Base-by-base conservation (phyloP, 1,140 invertebrate species). In the Heliconius nattereri region DNA sequence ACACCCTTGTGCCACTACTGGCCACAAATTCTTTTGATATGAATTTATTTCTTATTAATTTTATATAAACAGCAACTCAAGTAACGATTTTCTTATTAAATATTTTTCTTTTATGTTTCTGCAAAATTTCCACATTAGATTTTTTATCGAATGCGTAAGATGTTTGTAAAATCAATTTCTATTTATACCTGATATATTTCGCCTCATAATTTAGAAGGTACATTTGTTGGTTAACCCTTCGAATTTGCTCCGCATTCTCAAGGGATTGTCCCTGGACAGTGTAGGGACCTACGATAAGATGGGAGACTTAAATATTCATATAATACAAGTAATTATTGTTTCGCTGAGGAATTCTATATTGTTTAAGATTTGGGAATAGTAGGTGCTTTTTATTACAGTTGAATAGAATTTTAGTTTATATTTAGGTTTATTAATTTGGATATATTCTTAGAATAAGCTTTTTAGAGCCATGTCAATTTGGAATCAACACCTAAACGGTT, bases 241-340 rank as follows among this genome's bases (percentile, higher is more conserved):
- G 71, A 75, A 79, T 75, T 76, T 37, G 29, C 71, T 71, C 26
- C 76, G 73, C 70, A 75, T 23, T 71, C 80, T 72, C 70, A n/a
- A 76, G 81, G 80, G 81, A 79, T 32, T 52, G 52, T 35, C 54
- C 70, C 78, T 37, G 71, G 35, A 75, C n/a, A 35, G 75, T 49
- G 20, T 57, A 60, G 40, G 71, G 79, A 37, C n/a, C 71, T 72
- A 71, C 73, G 71, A 79, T 73, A 76, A 72, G 71, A 78, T 16
- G 23, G 40, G 29, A 26, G 29, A 52, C 32, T 78, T 73, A 78
- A 74, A 78, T 73, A 78, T 78, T 73, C 32, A 78, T 78, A 57
- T 78, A n/a, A 20, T 60, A 73, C 35, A 54, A 78, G 45, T 57
- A 57, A 78, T 73, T 78, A 66, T 66, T 49, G 35, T 57, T 40